Evolutionary conservation across 30 jellyfish, hydroid and myxozoan genomes (phyloP).

Genomic region (Chrysaora quinquecirrha): DNA sequence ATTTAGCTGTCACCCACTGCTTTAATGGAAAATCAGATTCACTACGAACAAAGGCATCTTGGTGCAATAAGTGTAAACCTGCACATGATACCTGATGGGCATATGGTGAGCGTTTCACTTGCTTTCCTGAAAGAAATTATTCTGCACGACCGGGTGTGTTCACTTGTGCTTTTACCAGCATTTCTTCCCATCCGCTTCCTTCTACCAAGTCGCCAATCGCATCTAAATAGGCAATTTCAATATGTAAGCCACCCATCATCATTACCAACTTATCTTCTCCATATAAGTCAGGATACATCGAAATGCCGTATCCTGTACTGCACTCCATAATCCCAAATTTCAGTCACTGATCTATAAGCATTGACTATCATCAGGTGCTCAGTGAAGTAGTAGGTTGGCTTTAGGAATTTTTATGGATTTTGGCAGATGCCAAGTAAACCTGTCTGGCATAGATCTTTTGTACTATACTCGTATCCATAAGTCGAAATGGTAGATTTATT

Average conservation of each 20-base stretch:
- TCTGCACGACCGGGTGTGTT: constrained; percentile 24
- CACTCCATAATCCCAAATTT: too few relatives aligned
- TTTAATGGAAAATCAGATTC: not conserved
- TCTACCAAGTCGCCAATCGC: not conserved
- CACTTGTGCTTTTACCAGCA: not conserved
- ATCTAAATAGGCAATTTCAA: not conserved
- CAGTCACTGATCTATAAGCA: too few relatives aligned
- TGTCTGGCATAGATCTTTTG: too few relatives aligned
- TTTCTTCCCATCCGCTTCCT: constrained; percentile 9
- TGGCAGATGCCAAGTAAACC: too few relatives aligned
- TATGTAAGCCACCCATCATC: constrained; percentile 31
- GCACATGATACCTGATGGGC: constrained; percentile 17
- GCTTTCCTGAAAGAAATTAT: constrained; percentile 3
- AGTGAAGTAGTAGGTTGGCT: too few relatives aligned
- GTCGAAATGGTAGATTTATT: too few relatives aligned
- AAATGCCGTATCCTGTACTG: too few relatives aligned
- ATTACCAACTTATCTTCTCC: constrained; percentile 16
- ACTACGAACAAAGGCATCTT: not conserved
- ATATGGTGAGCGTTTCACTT: constrained; percentile 4
- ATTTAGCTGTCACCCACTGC: not conserved
- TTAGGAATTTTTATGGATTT: too few relatives aligned
- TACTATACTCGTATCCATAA: too few relatives aligned
- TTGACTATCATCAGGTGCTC: too few relatives aligned
- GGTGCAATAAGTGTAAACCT: constrained; percentile 4
- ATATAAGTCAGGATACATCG: too few relatives aligned